Percentiles rank a stretch among this genome's conserved stretches.
phyloP scores from a whole-genome alignment of 1,140 invertebrate species.

The Carcinoscorpius rotundicauda region DNA sequence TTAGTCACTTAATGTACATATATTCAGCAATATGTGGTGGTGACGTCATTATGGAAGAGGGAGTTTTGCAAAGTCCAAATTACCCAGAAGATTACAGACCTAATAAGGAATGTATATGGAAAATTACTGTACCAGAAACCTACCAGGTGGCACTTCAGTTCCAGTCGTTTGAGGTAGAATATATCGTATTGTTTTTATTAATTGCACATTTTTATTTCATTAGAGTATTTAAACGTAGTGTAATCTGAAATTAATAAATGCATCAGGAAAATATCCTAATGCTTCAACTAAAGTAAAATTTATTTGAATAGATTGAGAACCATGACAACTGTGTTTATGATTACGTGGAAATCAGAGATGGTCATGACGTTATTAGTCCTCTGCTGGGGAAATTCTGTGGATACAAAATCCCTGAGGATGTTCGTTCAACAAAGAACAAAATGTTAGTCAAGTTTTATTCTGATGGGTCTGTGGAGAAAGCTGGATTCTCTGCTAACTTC shows the following conservation, averaged over 20 bases:
- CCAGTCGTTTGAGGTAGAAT: constrained; percentile 46
- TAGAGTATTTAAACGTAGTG: too few species aligned
- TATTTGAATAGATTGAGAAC: constrained; percentile 59
- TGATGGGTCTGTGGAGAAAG: constrained; percentile 91
- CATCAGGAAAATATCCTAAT: too few species aligned
- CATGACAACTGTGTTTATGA: constrained; percentile 97
- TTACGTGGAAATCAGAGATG: constrained; percentile 78
- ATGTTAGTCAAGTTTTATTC: constrained; percentile 94
- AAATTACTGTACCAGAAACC: constrained; percentile 74
- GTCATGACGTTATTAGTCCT: constrained; percentile 41
- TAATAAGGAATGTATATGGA: constrained; percentile 94
- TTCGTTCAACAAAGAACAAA: constrained; percentile 73
- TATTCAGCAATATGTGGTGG: constrained; percentile 82
- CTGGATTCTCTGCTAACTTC: constrained; percentile 87
- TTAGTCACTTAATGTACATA: too few species aligned
- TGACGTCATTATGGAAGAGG: constrained; percentile 59
- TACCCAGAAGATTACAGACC: constrained; percentile 94
- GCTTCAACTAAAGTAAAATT: neutral
- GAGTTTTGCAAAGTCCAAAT: constrained; percentile 83
- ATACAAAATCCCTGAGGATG: constrained; percentile 82
- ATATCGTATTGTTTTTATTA: neutral
- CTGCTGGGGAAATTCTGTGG: constrained; percentile 90
- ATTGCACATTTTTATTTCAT: too few species aligned
- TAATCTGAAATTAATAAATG: too few species aligned
- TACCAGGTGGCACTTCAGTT: constrained; percentile 64